A percentile compares a stretch with the other conserved stretches of the same genome.
phyloP scores from a whole-genome alignment of 2,888 invertebrate genomes.

The Agrotis exclamationis region DNA sequence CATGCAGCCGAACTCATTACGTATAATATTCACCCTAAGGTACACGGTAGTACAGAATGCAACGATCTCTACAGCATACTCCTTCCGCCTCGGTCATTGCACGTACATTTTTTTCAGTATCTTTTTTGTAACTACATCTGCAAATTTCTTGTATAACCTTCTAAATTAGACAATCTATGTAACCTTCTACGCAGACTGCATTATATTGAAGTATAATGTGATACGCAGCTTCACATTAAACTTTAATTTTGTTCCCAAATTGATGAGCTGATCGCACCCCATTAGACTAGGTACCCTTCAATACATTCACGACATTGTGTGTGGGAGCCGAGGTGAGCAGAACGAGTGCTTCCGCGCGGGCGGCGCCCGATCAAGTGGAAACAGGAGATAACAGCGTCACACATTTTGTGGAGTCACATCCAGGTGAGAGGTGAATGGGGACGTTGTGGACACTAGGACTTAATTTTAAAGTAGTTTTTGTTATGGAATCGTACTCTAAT shows the following conservation, averaged over 20 bases:
- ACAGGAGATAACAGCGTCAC: slow-evolving; percentile 55
- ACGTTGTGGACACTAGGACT: background rate
- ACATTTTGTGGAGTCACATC: slow-evolving; percentile 6
- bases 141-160: no score
- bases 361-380: slow-evolving; percentile 50
- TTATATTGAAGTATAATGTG: no score
- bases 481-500: background rate
- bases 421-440: slow-evolving; percentile 35
- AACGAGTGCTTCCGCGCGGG: slow-evolving; percentile 51
- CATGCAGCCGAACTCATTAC: no score
- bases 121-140: no score
- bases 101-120: no score
- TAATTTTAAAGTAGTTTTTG: slow-evolving; percentile 1
- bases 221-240: background rate
- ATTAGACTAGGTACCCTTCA: slow-evolving; percentile 12
- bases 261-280: background rate
- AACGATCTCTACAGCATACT: no score
- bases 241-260: slow-evolving; percentile 11
- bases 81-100: no score
- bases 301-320: slow-evolving; percentile 46
- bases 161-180: no score
- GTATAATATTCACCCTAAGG: no score
- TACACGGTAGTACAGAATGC: no score
- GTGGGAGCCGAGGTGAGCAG: slow-evolving; percentile 39
- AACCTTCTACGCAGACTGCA: no score